phyloP scores from a whole-genome alignment of 2,888 invertebrate genomes.

The Xestia xanthographa region DNA sequence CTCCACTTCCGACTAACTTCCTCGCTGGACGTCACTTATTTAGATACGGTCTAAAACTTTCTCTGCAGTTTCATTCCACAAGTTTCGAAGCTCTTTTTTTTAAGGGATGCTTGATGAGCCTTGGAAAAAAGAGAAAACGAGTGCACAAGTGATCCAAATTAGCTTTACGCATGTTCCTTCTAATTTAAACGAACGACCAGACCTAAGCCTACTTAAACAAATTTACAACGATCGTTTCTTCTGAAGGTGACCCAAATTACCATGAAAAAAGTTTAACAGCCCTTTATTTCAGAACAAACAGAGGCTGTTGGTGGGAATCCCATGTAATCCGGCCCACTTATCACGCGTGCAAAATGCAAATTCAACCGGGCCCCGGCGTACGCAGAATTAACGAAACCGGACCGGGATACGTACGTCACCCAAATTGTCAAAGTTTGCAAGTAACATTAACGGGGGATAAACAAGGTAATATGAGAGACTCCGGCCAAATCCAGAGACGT shows the following conservation, averaged over 20 bases:
- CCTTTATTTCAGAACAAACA: conserved; percentile 90
- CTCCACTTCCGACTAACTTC: conserved; percentile 76
- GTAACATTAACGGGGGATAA: conserved; percentile 82
- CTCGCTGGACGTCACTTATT: conserved; percentile 73
- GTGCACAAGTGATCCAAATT: conserved; percentile 68
- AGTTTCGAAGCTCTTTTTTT: conserved; percentile 30
- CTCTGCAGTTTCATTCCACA: conserved; percentile 48
- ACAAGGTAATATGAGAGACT: conserved; percentile 79
- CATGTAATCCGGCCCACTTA: conserved; percentile 89
- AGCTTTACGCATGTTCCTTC: conserved; percentile 74
- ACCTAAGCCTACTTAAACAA: conserved; percentile 89
- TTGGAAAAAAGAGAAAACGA: conserved; percentile 36
- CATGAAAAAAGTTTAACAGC: conserved; percentile 90
- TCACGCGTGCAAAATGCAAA: conserved; percentile 91
- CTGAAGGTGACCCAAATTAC: conserved; percentile 90
- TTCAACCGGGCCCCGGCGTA: conserved; percentile 82
- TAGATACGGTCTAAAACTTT: conserved; percentile 59
- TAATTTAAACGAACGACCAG: conserved; percentile 84
- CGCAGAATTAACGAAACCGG: conserved; percentile 87
- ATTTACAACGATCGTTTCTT: conserved; percentile 88
- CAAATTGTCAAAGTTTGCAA: conserved; percentile 87
- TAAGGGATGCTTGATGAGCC: conserved; percentile 36
- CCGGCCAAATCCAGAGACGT: conserved; percentile 61
- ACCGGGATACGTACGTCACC: conserved; percentile 81
- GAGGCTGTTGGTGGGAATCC: conserved; percentile 89